Conservation (phyloP, 2,797 vertebrate species). For the Protosalanx chinensis region DNA sequence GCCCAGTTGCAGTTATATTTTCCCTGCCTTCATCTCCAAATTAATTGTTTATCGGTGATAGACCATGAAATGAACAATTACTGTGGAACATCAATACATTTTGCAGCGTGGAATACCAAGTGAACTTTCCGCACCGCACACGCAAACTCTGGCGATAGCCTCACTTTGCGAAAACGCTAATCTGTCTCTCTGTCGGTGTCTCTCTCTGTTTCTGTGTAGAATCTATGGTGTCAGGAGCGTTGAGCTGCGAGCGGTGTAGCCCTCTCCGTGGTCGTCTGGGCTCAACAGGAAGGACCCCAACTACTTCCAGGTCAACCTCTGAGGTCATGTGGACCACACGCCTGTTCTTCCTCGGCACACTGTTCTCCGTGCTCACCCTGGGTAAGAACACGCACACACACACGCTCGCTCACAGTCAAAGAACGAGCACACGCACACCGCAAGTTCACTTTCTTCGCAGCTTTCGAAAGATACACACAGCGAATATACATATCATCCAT, state of each 20-base stretch:
- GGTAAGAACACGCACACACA: constrained; percentile 74
- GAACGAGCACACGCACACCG: background rate
- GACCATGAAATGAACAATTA: constrained; percentile 74
- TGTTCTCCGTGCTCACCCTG: constrained; percentile 78
- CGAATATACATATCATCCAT: background rate
- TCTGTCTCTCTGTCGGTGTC: background rate
- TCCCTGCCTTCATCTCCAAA: constrained; percentile 53
- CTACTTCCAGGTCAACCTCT: constrained; percentile 67
- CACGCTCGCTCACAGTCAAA: background rate
- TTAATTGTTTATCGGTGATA: constrained; percentile 73
- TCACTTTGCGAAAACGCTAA: background rate
- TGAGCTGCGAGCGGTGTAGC: constrained; percentile 60
- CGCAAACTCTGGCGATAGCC: background rate
- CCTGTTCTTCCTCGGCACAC: constrained; percentile 82
- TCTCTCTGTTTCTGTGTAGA: background rate
- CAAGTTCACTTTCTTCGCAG: background rate
- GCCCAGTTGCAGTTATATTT: background rate
- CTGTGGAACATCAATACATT: constrained; percentile 65
- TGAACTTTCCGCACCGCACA: constrained; percentile 29
- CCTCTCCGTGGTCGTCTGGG: constrained; percentile 54
- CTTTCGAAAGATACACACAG: background rate
- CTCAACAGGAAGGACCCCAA: constrained; percentile 63
- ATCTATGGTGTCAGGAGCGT: constrained; percentile 58
- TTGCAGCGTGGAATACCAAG: constrained; percentile 59
- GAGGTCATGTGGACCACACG: constrained; percentile 90